Conservation (phyloP, 2,797 vertebrate genomes). For the Argentina silus region DNA sequence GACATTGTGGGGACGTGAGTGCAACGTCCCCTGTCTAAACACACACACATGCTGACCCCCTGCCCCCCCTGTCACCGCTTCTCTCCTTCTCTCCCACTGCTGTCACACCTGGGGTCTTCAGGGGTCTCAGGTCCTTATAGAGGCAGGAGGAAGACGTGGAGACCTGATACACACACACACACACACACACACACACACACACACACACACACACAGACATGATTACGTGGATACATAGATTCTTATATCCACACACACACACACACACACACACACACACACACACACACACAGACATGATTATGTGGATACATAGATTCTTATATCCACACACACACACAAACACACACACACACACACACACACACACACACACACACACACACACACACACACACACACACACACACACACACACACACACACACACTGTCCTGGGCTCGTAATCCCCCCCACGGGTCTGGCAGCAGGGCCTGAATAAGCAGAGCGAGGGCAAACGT, state of each 20-base stretch:
- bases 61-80: constrained; percentile 19
- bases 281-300: not conserved
- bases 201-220: not conserved
- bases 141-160: constrained; percentile 52
- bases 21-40: constrained; percentile 69
- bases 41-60: constrained; percentile 45
- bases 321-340: not conserved
- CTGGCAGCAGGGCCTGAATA: constrained; percentile 72
- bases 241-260: not conserved
- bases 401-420: constrained; percentile 3
- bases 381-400: constrained; percentile 8
- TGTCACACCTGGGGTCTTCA: constrained; percentile 70
- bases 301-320: not conserved
- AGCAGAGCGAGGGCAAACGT: constrained; percentile 66
- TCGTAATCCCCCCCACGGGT: constrained; percentile 62
- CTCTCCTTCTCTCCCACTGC: constrained; percentile 48
- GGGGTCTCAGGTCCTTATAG: constrained; percentile 60
- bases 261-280: not conserved
- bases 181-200: constrained; percentile 9
- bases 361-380: constrained; percentile 10
- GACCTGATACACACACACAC: constrained; percentile 40
- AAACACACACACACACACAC: not conserved
- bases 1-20: constrained; percentile 63
- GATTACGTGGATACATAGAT: not conserved
- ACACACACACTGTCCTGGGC: constrained; percentile 17